These are phyloP conservation scores for Raphicerus campestris DNA, from an alignment of 2,113 vertebrate species.

Conservation along the genomic window DNA sequence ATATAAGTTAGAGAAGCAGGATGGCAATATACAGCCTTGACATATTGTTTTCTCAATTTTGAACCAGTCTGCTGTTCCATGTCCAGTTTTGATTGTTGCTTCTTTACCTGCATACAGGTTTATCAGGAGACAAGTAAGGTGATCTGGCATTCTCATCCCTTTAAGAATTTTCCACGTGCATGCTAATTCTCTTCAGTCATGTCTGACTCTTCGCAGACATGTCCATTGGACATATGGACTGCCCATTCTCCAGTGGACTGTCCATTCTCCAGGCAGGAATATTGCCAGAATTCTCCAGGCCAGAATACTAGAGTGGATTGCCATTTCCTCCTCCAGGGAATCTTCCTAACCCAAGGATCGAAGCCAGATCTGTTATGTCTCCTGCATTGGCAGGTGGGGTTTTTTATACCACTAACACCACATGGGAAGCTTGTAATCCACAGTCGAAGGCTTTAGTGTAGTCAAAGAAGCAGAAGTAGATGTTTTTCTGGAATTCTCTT, in stretches of 20 bases:
- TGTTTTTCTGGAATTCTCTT: background rate
- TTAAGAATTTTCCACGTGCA: background rate
- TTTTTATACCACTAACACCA: background rate
- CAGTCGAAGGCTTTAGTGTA: background rate
- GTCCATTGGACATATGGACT: background rate
- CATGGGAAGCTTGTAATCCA: background rate
- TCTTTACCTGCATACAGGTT: background rate
- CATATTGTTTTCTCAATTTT: background rate
- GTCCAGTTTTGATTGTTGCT: background rate
- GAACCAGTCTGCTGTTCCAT: background rate
- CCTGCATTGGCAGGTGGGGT: background rate
- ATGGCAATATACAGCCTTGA: background rate
- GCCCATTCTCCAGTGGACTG: background rate
- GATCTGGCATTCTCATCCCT: background rate
- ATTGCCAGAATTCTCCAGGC: background rate
- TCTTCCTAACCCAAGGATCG: background rate
- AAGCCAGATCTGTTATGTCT: background rate
- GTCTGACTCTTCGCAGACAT: accelerated
- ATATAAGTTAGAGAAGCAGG: background rate
- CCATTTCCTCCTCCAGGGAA: background rate
- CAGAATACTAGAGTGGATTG: background rate
- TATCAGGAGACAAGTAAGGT: background rate
- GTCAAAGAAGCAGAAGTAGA: background rate
- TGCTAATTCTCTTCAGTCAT: background rate
- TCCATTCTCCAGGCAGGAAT: background rate